Base-by-base conservation (phyloP, 2,113 vertebrate genomes). In the Syngnathoides biaculeatus region DNA sequence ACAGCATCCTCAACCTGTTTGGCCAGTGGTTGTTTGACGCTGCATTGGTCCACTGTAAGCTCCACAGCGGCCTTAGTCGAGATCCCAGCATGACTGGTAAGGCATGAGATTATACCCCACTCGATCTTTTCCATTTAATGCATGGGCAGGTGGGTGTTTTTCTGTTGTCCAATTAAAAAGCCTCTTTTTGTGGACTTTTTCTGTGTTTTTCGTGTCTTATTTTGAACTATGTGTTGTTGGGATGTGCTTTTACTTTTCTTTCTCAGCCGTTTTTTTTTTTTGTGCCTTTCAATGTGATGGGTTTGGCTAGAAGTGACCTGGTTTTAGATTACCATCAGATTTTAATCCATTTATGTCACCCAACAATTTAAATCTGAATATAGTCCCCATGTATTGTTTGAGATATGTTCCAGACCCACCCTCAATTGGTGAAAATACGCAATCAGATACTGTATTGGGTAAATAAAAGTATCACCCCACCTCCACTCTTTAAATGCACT, bases 31-130 rank as follows among this genome's bases (percentile, higher is more conserved):
- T 98, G 58, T 97, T 98, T 70, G 96, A 98, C 67, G 96, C 96
- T 60, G 94, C 95, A 4, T 92, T 98, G 82, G 95, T 98, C 87
- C 95, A 97, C 89, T 98, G 96, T 93, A 98, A 96, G 89, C 95
- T 98, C 85, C 95, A 98, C 86, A 96, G 95, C 64, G 95, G 95
- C 79, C 92, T 96, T 81, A 96, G 94, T 88, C 92, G 95, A 90
- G 96, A 98, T 89, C 93, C 93, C 89, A 97, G 95, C 90, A 96
- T 98, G 94, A 98, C 95, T 62, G 96, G 96, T 98, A 95, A 95
- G 93, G 88, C 88, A 88, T 62, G 19, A 65, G 12, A 19, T 14
- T 7, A 8, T 1, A 43, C 48, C 40, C 43, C 68, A 30, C 13
- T 57, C 26, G 1, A 55, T 50, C 3, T 4, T 75, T 81, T 69